Evolutionary conservation across 2,797 vertebrate species (phyloP).

Genomic region (Morus bassanus): DNA sequence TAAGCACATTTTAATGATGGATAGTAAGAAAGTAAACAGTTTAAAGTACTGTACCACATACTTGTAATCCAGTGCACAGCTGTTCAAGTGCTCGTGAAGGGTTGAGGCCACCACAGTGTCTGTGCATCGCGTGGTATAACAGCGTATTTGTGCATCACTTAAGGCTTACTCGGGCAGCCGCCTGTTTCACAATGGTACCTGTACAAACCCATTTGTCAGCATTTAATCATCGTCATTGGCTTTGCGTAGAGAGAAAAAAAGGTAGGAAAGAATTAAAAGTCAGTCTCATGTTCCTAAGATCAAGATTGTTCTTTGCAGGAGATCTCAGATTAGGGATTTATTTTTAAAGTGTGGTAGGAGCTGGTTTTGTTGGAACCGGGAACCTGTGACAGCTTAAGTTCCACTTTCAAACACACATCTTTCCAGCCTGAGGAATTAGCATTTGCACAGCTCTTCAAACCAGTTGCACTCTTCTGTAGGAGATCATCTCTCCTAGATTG

Average conservation of each 20-base stretch:
- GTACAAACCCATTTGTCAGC: neutral
- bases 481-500: neutral
- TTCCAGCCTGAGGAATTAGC: neutral
- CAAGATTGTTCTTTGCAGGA: neutral
- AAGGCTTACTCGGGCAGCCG: neutral
- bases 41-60: neutral
- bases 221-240: rapidly evolving
- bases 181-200: neutral
- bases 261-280: neutral
- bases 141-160: neutral
- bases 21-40: neutral
- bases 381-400: neutral
- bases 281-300: neutral
- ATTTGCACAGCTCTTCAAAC: neutral
- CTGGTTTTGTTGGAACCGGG: neutral
- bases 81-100: neutral
- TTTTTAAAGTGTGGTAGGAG: neutral
- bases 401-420: neutral
- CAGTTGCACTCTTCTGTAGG: neutral
- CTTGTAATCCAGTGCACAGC: neutral
- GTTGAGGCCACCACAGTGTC: neutral
- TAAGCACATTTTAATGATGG: neutral
- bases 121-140: neutral
- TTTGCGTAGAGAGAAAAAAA: neutral
- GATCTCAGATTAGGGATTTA: neutral